Base-by-base conservation (phyloP, 2,888 invertebrate species). In the Troides aeacus region DNA sequence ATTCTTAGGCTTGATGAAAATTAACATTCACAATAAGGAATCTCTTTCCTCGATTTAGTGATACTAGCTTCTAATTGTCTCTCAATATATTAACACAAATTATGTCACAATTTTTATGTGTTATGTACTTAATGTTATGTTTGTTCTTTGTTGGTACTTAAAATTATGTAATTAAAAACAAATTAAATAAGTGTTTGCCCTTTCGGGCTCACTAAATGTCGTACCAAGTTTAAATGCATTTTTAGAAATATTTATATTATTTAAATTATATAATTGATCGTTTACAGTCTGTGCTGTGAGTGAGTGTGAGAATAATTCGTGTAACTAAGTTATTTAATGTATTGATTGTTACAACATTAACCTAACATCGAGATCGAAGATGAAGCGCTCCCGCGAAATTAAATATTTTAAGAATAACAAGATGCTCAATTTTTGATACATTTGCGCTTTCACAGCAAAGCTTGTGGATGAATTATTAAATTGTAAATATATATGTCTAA, bases 211-310 rank as follows among this genome's bases (percentile, higher is more conserved):
- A 79, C 83, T 73, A 76, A 74, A 84, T 81, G 92, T 92, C 92
- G 92, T 92, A 92, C 92, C 92, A 88, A 89, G 89, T 89, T 85
- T 75, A 84, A 90, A 85, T 92, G 92, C 92, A 92, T 92, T 92
- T 92, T 85, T 92, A 92, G 90, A 85, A 81, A 82, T 90, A 92
- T 91, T 91, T 90, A 91, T 89, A 83, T 88, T 87, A 86, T 89
- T 89, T 90, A 89, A 90, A 89, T 85, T 86, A 88, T 86, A 86
- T 81, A 88, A 84, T 84, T 85, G 83, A 85, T 88, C 80, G 87
- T 82, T 84, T 83, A 83, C 83, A 86, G 87, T 87, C 72, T 83
- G 90, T 88, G 90, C 89, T 92, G 92, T 91, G 92, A 90, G 85
- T 89, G 90, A 83, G 85, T 87, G 85, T 85, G 86, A 83, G 86